Conservation (phyloP, 1,140 invertebrate species). For the Vanessa atalanta region DNA sequence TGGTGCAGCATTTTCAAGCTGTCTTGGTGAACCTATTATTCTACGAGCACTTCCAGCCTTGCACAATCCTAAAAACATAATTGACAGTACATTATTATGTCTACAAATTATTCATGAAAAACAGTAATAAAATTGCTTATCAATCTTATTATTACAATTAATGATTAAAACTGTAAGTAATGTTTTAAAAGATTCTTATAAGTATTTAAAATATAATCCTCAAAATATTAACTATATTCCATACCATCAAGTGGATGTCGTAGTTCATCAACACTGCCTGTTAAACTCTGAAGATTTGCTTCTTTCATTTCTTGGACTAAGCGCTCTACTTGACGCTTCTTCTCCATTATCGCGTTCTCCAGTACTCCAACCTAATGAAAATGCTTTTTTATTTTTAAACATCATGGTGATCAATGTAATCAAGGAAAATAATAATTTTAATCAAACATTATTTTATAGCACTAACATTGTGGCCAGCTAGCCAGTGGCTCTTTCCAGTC, state of each 20-base stretch:
- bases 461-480: too few species aligned
- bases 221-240: not conserved
- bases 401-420: not conserved
- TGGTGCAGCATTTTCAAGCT: constrained; percentile 95
- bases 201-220: not conserved
- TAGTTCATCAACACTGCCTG: constrained; percentile 91
- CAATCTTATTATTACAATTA: too few species aligned
- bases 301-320: constrained; percentile 95
- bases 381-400: not conserved
- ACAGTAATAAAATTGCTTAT: too few species aligned
- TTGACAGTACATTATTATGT: not conserved
- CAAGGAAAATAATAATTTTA: not conserved
- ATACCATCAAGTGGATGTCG: constrained; percentile 89
- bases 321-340: constrained; percentile 91
- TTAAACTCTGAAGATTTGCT: constrained; percentile 92
- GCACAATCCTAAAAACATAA: constrained; percentile 83
- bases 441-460: not conserved
- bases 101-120: not conserved
- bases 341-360: constrained; percentile 90
- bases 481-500: too few species aligned
- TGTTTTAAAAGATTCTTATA: too few species aligned
- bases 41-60: constrained; percentile 92
- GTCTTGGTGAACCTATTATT: constrained; percentile 94
- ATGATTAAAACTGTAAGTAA: too few species aligned
- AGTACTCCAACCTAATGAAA: constrained; percentile 84